Conservation (phyloP, 2,888 invertebrate genomes). For the Pteria penguin region DNA sequence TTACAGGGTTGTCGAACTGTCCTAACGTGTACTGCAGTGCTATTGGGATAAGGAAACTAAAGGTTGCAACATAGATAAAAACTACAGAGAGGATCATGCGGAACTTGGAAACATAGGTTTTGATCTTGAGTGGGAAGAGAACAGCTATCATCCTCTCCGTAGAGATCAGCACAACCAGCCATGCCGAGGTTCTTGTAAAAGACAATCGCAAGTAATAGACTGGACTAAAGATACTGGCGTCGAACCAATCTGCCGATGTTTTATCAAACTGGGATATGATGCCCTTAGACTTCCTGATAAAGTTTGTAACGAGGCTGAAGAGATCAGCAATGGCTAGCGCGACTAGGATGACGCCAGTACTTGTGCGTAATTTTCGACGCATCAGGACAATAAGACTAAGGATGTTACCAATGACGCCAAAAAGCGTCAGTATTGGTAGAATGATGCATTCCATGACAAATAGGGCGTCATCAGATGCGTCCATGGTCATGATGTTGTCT, state of each 20-base stretch:
- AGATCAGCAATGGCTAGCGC: constrained; percentile 50
- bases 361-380: constrained; percentile 43
- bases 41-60: constrained; percentile 32
- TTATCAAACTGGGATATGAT: constrained; percentile 48
- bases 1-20: constrained; percentile 12
- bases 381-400: constrained; percentile 49
- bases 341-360: constrained; percentile 49
- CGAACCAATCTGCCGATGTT: constrained; percentile 30
- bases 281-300: constrained; percentile 48
- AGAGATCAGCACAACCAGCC: constrained; percentile 50
- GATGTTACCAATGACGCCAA: constrained; percentile 48
- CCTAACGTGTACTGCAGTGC: constrained; percentile 51
- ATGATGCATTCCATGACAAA: constrained; percentile 50
- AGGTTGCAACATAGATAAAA: constrained; percentile 41
- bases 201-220: constrained; percentile 49
- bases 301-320: constrained; percentile 50
- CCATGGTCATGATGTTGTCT: constrained; percentile 47
- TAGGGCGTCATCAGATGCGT: constrained; percentile 41
- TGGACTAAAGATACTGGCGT: constrained; percentile 46
- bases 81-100: constrained; percentile 47
- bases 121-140: constrained; percentile 51
- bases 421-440: constrained; percentile 50
- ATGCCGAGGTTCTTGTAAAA: constrained; percentile 51
- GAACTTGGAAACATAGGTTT: constrained; percentile 38
- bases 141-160: constrained; percentile 55